Percentiles rank a stretch among this genome's conserved stretches.
Conservation (phyloP, 2,888 invertebrate species). For the Lamellibrachia columna region DNA sequence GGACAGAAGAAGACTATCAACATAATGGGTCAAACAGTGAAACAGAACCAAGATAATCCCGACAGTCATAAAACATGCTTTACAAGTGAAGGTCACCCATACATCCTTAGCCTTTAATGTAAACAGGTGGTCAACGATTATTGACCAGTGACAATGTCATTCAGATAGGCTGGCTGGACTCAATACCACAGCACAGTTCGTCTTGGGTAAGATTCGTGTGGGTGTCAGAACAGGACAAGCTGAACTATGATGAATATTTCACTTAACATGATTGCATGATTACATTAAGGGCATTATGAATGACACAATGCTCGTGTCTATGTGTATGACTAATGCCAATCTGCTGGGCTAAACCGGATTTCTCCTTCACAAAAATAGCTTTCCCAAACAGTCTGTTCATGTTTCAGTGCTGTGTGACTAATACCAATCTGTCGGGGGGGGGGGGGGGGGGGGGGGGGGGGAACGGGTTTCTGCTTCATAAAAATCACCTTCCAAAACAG, state of each 20-base stretch:
- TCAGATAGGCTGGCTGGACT: not conserved
- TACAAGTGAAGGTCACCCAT: not conserved
- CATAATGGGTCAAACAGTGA: not conserved
- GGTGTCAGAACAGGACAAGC: not conserved
- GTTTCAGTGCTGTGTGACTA: not conserved
- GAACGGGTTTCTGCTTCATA: not conserved
- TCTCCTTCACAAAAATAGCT: not conserved
- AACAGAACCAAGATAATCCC: not conserved
- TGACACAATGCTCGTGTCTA: not conserved
- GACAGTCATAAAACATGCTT: not conserved
- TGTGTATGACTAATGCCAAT: conserved; percentile 6
- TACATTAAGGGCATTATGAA: not conserved
- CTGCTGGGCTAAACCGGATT: not conserved
- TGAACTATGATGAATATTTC: not conserved
- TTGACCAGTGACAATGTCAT: not conserved
- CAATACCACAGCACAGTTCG: not conserved
- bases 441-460: too few species aligned
- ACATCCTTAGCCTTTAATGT: not conserved
- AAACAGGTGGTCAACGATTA: not conserved
- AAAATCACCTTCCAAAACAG: too few species aligned
- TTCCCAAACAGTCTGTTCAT: too few species aligned
- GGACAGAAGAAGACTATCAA: not conserved
- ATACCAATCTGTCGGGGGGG: not conserved
- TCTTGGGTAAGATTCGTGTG: not conserved
- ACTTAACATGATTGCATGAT: not conserved